Conservation (phyloP, 2,888 invertebrate species). For the Antheraea assamensis region DNA sequence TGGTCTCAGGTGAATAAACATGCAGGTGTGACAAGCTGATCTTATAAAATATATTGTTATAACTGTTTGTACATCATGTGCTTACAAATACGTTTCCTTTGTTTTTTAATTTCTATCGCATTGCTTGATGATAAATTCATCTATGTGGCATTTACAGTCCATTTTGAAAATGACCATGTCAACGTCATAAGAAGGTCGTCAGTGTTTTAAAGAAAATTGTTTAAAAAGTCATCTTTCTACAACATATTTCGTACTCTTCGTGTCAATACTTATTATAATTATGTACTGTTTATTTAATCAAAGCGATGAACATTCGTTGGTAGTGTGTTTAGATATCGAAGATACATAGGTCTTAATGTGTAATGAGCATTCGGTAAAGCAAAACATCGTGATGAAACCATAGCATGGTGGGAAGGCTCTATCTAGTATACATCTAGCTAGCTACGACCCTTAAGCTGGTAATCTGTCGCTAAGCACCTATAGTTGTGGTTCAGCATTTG, state of each 20-base stretch:
- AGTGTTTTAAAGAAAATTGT: too few relatives aligned
- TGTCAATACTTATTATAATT: too few relatives aligned
- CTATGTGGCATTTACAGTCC: not conserved
- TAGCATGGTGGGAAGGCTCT: not conserved
- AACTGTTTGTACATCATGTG: constrained; percentile 5
- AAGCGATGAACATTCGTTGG: too few relatives aligned
- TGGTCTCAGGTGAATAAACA: constrained; percentile 12
- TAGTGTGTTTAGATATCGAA: not conserved
- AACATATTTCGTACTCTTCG: too few relatives aligned
- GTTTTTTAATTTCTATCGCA: not conserved
- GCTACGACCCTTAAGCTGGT: not conserved
- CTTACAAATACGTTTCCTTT: not conserved
- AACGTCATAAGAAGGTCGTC: too few relatives aligned
- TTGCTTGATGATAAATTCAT: not conserved
- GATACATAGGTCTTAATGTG: too few relatives aligned
- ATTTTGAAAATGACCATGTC: not conserved
- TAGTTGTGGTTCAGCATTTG: not conserved
- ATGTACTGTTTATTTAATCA: too few relatives aligned
- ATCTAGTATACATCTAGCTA: too few relatives aligned
- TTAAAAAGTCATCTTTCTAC: too few relatives aligned
- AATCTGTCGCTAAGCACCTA: not conserved
- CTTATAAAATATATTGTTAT: not conserved
- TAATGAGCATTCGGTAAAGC: too few relatives aligned
- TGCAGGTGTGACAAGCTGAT: not conserved
- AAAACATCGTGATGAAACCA: too few relatives aligned